Evolutionary conservation across 2,113 vertebrate species (phyloP).

Genomic region (Dinomys branickii): DNA sequence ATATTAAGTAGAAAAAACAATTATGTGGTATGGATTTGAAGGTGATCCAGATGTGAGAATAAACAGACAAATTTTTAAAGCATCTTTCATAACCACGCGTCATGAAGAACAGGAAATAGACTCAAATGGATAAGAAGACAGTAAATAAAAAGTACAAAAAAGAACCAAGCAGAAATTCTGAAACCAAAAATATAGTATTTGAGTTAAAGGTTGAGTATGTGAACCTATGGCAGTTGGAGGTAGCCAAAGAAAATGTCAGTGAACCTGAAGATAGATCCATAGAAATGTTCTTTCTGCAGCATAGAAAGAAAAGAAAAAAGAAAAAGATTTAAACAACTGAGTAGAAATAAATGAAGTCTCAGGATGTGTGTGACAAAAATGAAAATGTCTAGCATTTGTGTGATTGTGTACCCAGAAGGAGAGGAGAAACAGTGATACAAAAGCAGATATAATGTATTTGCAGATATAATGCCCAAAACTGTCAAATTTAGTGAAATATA

Average conservation of each 20-base stretch:
- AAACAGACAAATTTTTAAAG: slow-evolving; percentile 18
- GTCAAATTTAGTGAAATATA: neutral
- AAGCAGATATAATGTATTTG: slow-evolving; percentile 64
- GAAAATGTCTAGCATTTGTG: neutral
- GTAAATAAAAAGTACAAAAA: neutral
- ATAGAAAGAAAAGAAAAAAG: neutral
- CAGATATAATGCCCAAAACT: neutral
- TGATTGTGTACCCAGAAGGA: neutral
- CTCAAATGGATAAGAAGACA: neutral
- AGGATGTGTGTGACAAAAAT: neutral
- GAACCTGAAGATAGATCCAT: neutral
- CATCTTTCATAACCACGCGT: neutral
- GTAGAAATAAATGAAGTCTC: neutral
- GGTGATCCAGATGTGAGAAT: neutral
- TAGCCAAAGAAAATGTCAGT: neutral
- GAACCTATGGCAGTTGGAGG: neutral
- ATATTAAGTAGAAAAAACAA: neutral
- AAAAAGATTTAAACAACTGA: neutral
- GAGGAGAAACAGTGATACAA: neutral
- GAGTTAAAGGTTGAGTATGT: neutral
- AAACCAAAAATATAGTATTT: neutral
- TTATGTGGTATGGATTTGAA: neutral
- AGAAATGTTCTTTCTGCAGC: slow-evolving; percentile 17
- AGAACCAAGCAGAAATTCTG: neutral
- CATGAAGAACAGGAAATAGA: neutral